phyloP scores from a whole-genome alignment of 2,113 vertebrate species.

The Tachysurus fulvidraco region DNA sequence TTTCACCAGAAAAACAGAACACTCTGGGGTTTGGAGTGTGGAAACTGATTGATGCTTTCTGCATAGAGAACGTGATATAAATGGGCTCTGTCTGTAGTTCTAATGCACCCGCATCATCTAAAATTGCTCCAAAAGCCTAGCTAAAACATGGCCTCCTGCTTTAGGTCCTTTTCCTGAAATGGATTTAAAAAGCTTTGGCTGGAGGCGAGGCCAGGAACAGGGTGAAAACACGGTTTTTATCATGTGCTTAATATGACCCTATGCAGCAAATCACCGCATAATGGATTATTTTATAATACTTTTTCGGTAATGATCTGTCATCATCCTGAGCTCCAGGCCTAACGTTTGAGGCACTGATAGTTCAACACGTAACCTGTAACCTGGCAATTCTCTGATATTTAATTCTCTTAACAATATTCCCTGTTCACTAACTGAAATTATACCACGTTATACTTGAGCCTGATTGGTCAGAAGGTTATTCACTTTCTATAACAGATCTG shows the following conservation, averaged over 20 bases:
- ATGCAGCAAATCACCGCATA: slow-evolving; percentile 13
- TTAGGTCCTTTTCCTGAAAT: slow-evolving; percentile 39
- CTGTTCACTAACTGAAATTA: not conserved
- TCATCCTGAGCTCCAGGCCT: slow-evolving; percentile 1
- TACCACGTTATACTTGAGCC: not conserved
- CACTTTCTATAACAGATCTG: not conserved
- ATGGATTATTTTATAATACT: slow-evolving; percentile 43
- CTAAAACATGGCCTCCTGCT: slow-evolving; percentile 39
- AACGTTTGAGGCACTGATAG: slow-evolving; percentile 24
- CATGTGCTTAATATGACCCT: slow-evolving; percentile 43
- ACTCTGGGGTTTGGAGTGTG: slow-evolving; percentile 34
- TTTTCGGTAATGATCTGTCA: slow-evolving; percentile 30
- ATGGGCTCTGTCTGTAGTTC: slow-evolving; percentile 46
- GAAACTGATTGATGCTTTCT: slow-evolving; percentile 51
- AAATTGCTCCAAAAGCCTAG: slow-evolving; percentile 54
- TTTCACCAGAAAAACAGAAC: slow-evolving; percentile 26
- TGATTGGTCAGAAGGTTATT: slow-evolving; percentile 1
- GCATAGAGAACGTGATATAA: slow-evolving; percentile 46
- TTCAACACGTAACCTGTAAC: not conserved
- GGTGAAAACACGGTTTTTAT: slow-evolving; percentile 38
- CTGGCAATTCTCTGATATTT: not conserved
- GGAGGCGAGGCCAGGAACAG: slow-evolving; percentile 32
- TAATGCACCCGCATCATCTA: slow-evolving; percentile 55
- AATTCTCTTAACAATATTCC: slow-evolving; percentile 19
- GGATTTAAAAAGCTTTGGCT: slow-evolving; percentile 53